phyloP scores from a whole-genome alignment of 2,888 invertebrate species.

The Brassicogethes aeneus region DNA sequence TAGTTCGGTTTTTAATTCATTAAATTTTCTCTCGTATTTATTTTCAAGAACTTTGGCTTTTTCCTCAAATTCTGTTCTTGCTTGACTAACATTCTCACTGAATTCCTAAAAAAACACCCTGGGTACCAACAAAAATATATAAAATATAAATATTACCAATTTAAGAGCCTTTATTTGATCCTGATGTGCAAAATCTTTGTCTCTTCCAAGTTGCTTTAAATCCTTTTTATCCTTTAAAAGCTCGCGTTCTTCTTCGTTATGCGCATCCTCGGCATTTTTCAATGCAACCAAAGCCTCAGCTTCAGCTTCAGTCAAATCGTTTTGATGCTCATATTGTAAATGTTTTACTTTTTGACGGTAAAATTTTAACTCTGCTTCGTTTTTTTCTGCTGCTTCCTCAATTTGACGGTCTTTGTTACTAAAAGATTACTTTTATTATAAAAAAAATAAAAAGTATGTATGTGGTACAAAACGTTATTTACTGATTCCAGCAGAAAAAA shows the following conservation, averaged over 20 bases:
- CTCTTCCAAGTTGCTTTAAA: slow-evolving; percentile 57
- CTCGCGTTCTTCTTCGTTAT: slow-evolving; percentile 65
- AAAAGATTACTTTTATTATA: slow-evolving; percentile 1
- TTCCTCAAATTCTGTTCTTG: slow-evolving; percentile 54
- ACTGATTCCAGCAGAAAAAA: too few species aligned
- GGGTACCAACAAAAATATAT: too few species aligned
- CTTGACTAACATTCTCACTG: slow-evolving; percentile 46
- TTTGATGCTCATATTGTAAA: slow-evolving; percentile 84
- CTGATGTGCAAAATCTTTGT: slow-evolving; percentile 60
- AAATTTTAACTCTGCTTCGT: slow-evolving; percentile 78
- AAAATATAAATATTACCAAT: slow-evolving; percentile 39
- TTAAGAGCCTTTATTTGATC: slow-evolving; percentile 65
- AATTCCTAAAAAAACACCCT: slow-evolving; percentile 36
- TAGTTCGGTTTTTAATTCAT: slow-evolving; percentile 60
- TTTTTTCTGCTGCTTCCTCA: slow-evolving; percentile 78
- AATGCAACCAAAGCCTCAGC: slow-evolving; percentile 76
- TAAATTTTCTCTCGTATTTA: slow-evolving; percentile 67
- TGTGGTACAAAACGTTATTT: too few species aligned
- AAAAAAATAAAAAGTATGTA: background rate
- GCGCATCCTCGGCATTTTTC: slow-evolving; percentile 77
- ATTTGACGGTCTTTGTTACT: slow-evolving; percentile 77
- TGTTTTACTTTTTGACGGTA: slow-evolving; percentile 91
- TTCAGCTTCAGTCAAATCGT: slow-evolving; percentile 72
- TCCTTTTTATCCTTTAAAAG: slow-evolving; percentile 65
- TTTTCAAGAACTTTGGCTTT: slow-evolving; percentile 59